Conservation (phyloP, 2,888 invertebrate species). For the Drosophila kanekoi region DNA sequence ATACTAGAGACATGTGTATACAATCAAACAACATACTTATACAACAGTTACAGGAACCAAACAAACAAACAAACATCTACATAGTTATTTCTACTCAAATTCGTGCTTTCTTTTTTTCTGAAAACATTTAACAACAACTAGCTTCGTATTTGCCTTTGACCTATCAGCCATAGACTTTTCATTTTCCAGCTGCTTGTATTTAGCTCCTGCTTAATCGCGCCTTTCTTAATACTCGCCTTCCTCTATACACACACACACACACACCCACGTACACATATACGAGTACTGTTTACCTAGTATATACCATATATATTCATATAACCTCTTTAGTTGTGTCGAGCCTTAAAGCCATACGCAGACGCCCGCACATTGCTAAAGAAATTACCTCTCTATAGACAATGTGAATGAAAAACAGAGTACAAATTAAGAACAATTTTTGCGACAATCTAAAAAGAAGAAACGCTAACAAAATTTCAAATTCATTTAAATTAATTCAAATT, state of each 20-base stretch:
- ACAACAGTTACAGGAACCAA: constrained; percentile 22
- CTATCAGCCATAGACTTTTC: constrained; percentile 65
- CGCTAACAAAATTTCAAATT: constrained; percentile 80
- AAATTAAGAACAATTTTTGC: constrained; percentile 60
- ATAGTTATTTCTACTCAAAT: constrained; percentile 32
- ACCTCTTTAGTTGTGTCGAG: constrained; percentile 62
- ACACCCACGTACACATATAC: constrained; percentile 14
- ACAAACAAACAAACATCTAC: constrained; percentile 9
- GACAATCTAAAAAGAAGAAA: constrained; percentile 51
- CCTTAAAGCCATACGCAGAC: constrained; percentile 53
- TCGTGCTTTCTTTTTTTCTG: constrained; percentile 66
- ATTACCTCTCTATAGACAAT: constrained; percentile 67
- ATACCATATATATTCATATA: constrained; percentile 28
- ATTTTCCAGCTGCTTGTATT: constrained; percentile 59
- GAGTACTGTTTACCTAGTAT: neutral
- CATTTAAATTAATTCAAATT: constrained; percentile 79
- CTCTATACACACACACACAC: constrained; percentile 21
- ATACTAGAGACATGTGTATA: constrained; percentile 43
- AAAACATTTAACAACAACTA: constrained; percentile 43
- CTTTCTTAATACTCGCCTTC: constrained; percentile 21
- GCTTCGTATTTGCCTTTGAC: constrained; percentile 73
- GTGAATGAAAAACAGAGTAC: constrained; percentile 79
- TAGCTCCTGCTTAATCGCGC: constrained; percentile 52
- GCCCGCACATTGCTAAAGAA: constrained; percentile 57
- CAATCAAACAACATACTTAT: constrained; percentile 10